Base-by-base conservation (phyloP, 2,888 invertebrate species). In the Tetragnatha montana region DNA sequence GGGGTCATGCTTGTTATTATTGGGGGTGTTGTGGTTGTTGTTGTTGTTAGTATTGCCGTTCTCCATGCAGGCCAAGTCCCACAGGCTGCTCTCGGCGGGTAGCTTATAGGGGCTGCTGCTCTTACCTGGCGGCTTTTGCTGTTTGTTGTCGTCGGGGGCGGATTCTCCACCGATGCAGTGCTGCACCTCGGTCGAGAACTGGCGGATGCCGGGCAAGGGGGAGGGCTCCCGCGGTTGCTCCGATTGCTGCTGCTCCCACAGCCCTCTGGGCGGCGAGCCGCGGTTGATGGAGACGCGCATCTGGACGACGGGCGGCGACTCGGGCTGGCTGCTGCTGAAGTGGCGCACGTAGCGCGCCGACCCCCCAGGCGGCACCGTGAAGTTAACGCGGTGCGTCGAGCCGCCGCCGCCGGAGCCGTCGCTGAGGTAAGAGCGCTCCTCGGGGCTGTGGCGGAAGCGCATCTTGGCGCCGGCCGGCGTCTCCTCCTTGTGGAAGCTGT, bases 211-310 rank as follows among this genome's bases (percentile, higher is more conserved):
- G 14, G 90, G 90, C 12, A 90, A 70, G 14, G 90, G 90, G n/a
- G 90, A 90, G 21, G 80, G 70, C 14, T 79, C 60, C n/a, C 87
- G 35, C n/a, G 71, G 71, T 69, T 21, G 69, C 19, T 50, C 71
- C 1, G 87, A 73, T 2, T 90, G 87, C 69, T 91, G 91, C 50
- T 91, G 91, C 69, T 91, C 88, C 91, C 91, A 91, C 6, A 91
- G 60, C 47, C 91, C 90, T 68, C 83, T 90, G 1, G 60, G 60
- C 3, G 85, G 70, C 83, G 81, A 60, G 12, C 85, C 87, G 10
- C 89, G 83, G 74, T 90, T 91, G 35, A 91, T 84, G 14, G 91
- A 91, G 14, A 91, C 89, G 47, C 88, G 75, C 91, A 91, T 91
- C 51, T 89, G 89, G 8, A 91, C 86, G 47, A 91, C 81, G 17